phyloP scores from a whole-genome alignment of 2,113 vertebrate genomes.

The Shinisaurus crocodilurus region DNA sequence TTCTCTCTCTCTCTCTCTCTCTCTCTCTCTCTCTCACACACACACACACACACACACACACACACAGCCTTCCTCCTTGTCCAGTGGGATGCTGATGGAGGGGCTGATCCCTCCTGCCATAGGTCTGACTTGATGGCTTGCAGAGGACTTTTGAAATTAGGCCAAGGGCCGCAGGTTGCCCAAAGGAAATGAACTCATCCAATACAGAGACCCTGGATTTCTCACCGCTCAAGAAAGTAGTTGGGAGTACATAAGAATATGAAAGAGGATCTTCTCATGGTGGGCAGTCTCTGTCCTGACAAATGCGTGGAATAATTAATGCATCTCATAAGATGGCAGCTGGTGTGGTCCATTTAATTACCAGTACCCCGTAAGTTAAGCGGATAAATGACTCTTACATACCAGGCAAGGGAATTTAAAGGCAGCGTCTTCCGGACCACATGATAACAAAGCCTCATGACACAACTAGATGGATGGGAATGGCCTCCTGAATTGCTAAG shows the following conservation, averaged over 20 bases:
- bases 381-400: slow-evolving; percentile 26
- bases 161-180: neutral
- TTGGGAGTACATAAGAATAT: no score
- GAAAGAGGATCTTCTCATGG: neutral
- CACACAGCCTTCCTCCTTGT: no score
- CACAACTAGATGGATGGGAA: slow-evolving; percentile 45
- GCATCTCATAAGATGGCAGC: fast-evolving
- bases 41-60: no score
- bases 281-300: neutral
- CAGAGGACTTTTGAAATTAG: neutral
- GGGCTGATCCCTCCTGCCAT: neutral
- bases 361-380: neutral
- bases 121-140: neutral
- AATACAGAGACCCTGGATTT: neutral
- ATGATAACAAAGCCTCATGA: slow-evolving; percentile 32
- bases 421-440: slow-evolving; percentile 10
- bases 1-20: no score
- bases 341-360: slow-evolving; percentile 16
- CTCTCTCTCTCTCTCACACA: no score
- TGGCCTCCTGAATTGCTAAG: neutral
- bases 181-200: neutral
- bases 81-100: neutral
- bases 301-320: neutral
- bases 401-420: slow-evolving; percentile 12
- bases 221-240: no score